phyloP scores from a whole-genome alignment of 2,797 vertebrate species.

The Bucorvus abyssinicus region DNA sequence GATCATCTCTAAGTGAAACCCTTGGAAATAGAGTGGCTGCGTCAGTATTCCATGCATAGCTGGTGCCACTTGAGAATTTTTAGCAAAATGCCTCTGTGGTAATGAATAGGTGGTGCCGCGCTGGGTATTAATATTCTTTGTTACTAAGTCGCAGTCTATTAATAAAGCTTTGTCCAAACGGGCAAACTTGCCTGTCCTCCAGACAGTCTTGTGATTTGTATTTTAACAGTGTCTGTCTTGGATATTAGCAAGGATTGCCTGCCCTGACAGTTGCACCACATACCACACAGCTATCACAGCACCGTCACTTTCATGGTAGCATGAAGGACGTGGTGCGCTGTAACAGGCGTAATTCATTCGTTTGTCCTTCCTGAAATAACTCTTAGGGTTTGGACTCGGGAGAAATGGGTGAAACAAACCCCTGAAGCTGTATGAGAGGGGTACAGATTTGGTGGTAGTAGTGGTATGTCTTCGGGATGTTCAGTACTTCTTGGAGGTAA shows the following conservation, averaged over 20 bases:
- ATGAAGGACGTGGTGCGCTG: not conserved
- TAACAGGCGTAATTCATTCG: not conserved
- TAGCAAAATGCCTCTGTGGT: not conserved
- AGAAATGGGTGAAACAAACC: not conserved
- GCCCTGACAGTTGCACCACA: not conserved
- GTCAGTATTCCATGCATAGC: not conserved
- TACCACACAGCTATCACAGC: not conserved
- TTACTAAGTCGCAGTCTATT: constrained; percentile 46
- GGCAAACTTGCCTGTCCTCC: constrained; percentile 36
- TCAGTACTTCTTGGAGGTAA: not conserved
- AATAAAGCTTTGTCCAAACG: constrained; percentile 54
- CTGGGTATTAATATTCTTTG: constrained; percentile 54
- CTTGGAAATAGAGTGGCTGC: not conserved
- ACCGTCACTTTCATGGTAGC: not conserved
- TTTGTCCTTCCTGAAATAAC: not conserved
- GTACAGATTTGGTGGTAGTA: not conserved
- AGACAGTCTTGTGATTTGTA: constrained; percentile 53
- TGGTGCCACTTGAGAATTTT: not conserved
- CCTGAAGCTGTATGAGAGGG: not conserved
- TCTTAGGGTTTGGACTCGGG: not conserved
- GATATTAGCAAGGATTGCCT: constrained; percentile 13
- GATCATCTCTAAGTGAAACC: not conserved
- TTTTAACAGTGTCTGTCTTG: constrained; percentile 52
- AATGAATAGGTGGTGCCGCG: not conserved
- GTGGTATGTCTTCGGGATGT: not conserved